Base-by-base conservation (phyloP, 1,140 invertebrate genomes). In the Conopomorpha cramerella region DNA sequence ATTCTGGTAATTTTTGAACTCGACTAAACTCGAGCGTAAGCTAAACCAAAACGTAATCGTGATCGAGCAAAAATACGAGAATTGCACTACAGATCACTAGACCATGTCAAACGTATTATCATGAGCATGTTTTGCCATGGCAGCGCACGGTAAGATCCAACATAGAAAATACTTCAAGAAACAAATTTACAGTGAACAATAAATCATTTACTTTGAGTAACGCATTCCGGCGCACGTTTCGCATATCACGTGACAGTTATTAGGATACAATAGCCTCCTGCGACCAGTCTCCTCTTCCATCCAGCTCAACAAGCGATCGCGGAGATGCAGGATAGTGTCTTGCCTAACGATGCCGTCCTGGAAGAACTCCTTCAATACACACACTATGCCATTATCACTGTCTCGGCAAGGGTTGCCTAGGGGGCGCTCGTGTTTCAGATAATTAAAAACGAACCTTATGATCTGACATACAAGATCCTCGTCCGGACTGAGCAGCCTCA, bases 361-460 rank as follows among this genome's bases (percentile, higher is more conserved):
- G 42, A 76, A 76, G 42, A 76, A 76, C 25, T 76, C 67, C 37
- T 61, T 64, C 2, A 76, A 33, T 3, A 72, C 46, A 10, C 62
- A 39, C 1, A 58, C 23, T 10, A 76, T 65, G n/a, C 59, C 51
- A 8, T 72, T 67, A 34, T 76, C 71, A n/a, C n/a, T n/a, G 1
- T 63, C 45, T 0, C 40, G 29, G 39, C 42, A 44, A 0, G 58
- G 39, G 2, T 61, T 55, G 3, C 71, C 67, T 2, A 76, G 32
- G 2, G 71, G 71, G 28, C 65, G 50, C 16, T 62, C 8, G 3
- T 71, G 55, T 45, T 60, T 72, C 44, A 76, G 43, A 16, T 67
- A 76, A 29, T 68, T 64, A 11, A 76, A 76, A 1, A 76, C 58
- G 25, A 76, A 76, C 17, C 59, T 58, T 0, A 72, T 66, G 10